Evolutionary conservation across 1,140 invertebrate species (phyloP).

Genomic region (Drosophila lacertosa): DNA sequence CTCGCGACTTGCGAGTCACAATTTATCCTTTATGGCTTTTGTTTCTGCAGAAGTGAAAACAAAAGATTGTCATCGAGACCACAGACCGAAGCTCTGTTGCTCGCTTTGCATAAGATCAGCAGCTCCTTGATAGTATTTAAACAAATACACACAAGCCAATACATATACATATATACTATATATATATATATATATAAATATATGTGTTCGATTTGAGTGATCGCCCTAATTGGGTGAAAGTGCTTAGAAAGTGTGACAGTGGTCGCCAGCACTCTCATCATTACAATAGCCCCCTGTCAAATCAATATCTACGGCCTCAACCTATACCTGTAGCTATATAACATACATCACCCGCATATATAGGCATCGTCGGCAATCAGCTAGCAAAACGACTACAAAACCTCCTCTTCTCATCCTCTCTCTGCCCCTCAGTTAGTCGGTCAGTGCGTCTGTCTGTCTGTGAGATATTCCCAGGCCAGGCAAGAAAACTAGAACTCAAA

Average conservation of each 20-base stretch:
- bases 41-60: conserved; percentile 82
- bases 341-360: conserved; percentile 82
- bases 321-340: conserved; percentile 71
- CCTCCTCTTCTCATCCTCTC: not conserved
- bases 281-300: conserved; percentile 60
- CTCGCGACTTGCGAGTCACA: conserved; percentile 42
- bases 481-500: conserved; percentile 79
- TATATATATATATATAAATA: conserved; percentile 27
- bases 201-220: conserved; percentile 33
- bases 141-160: not conserved
- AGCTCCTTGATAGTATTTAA: conserved; percentile 31
- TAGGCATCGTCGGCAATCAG: conserved; percentile 77
- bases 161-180: conserved; percentile 7
- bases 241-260: conserved; percentile 78
- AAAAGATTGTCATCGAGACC: conserved; percentile 77
- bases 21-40: conserved; percentile 81
- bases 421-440: conserved; percentile 5
- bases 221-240: conserved; percentile 77
- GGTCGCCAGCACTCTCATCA: conserved; percentile 44
- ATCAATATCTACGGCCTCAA: conserved; percentile 74
- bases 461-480: conserved; percentile 75
- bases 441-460: conserved; percentile 19
- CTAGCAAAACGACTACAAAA: conserved; percentile 56
- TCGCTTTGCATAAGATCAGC: conserved; percentile 38
- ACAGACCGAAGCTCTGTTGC: conserved; percentile 3